phyloP scores from a whole-genome alignment of 2,797 vertebrate species.

The Todus mexicanus region DNA sequence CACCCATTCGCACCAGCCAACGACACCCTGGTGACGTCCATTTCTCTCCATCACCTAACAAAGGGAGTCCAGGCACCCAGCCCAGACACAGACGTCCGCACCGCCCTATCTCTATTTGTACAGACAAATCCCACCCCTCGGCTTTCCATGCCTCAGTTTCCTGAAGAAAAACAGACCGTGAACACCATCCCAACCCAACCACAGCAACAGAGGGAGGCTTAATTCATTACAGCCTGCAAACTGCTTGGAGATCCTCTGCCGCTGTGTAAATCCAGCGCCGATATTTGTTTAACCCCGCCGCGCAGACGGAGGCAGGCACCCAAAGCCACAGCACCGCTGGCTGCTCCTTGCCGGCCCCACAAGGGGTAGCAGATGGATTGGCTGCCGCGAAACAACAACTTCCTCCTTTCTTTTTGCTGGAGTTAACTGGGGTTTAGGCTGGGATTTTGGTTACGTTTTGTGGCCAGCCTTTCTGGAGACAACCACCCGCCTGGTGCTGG shows the following conservation, averaged over 20 bases:
- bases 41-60: not conserved
- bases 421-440: not conserved
- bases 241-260: not conserved
- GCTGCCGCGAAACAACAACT: slow-evolving; percentile 2
- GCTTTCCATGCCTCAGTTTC: not conserved
- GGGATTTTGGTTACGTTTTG: slow-evolving; percentile 47
- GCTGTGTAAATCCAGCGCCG: not conserved
- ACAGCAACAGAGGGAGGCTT: not conserved
- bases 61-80: not conserved
- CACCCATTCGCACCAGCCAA: not conserved
- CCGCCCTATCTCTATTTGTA: not conserved
- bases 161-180: not conserved
- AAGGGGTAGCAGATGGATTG: not conserved
- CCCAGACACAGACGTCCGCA: not conserved
- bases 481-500: not conserved
- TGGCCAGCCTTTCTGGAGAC: slow-evolving; percentile 65
- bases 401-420: not conserved
- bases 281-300: not conserved
- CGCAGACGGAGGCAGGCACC: not conserved
- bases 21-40: accelerated
- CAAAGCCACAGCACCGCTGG: not conserved
- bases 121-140: not conserved
- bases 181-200: not conserved
- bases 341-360: not conserved
- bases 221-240: slow-evolving; percentile 1